A percentile compares a stretch with the other conserved stretches of the same genome.
These are phyloP conservation scores for Oxyura jamaicensis DNA, from an alignment of 2,113 vertebrate species.

Conservation along the genomic window DNA sequence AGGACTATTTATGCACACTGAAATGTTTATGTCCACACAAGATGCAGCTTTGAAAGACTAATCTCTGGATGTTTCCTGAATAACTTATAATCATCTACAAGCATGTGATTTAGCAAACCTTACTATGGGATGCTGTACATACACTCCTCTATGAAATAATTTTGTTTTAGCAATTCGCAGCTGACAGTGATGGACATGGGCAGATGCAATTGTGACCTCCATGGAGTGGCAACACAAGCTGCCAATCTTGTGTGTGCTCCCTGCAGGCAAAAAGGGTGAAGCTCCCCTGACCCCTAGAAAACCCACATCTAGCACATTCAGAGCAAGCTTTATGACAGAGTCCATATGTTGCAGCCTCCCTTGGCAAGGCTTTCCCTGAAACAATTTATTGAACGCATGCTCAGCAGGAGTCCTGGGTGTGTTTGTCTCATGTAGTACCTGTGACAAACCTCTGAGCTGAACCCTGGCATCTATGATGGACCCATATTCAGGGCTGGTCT, in stretches of 20 bases:
- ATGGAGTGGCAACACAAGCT: background rate
- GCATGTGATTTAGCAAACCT: background rate
- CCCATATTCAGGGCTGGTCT: background rate
- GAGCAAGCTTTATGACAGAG: background rate
- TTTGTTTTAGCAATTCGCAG: background rate
- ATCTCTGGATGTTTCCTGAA: background rate
- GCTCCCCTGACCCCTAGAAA: background rate
- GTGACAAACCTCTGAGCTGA: background rate
- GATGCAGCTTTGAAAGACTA: background rate
- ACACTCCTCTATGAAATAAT: background rate
- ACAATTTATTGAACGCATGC: background rate
- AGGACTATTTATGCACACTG: background rate
- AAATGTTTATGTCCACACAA: background rate
- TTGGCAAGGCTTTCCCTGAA: background rate
- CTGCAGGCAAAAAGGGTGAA: background rate
- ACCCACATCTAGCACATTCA: background rate
- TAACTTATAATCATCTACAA: background rate
- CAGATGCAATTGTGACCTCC: background rate
- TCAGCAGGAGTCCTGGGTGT: background rate
- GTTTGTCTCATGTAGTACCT: background rate
- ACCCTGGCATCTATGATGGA: background rate
- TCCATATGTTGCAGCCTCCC: background rate
- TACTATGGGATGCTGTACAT: background rate
- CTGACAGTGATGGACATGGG: rapidly evolving
- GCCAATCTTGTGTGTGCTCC: background rate